Percentiles rank a stretch among this genome's conserved stretches.
These are phyloP conservation scores for Lasioglossum calceatum DNA, from an alignment of 2,888 invertebrate species.

Conservation along the genomic window DNA sequence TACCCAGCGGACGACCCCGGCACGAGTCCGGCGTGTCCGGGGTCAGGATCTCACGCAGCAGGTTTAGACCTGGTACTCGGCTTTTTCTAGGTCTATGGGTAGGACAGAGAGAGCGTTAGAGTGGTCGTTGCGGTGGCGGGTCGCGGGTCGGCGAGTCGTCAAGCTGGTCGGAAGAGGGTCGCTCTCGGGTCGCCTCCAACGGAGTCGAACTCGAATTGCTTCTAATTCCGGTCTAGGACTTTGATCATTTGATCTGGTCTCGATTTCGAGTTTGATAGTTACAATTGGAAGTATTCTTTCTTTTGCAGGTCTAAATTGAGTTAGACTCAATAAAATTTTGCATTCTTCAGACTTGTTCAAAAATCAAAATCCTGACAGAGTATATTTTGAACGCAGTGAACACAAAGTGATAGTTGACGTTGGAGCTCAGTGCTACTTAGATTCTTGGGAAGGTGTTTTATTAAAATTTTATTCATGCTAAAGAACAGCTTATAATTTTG, in stretches of 20 bases:
- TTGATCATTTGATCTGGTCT: not conserved
- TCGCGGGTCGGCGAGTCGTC: conserved; percentile 40
- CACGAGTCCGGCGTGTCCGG: conserved; percentile 82
- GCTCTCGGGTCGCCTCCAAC: not conserved
- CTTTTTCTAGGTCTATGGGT: conserved; percentile 93
- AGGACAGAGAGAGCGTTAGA: conserved; percentile 75
- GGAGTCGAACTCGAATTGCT: not conserved
- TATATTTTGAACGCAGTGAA: not conserved
- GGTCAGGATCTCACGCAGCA: conserved; percentile 88
- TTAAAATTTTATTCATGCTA: not conserved
- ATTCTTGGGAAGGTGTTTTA: not conserved
- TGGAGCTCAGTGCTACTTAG: not conserved
- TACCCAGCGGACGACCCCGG: conserved; percentile 86
- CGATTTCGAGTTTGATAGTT: not conserved
- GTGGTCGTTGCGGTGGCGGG: conserved; percentile 46
- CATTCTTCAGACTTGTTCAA: not conserved
- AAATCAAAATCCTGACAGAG: not conserved
- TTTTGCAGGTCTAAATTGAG: not conserved
- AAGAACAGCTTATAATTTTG: not conserved
- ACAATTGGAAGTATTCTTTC: not conserved
- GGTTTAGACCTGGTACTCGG: conserved; percentile 97
- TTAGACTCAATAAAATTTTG: not conserved
- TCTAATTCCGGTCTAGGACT: not conserved
- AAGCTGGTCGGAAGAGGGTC: conserved; percentile 36
- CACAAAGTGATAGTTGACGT: not conserved